Conservation (phyloP, 2,797 vertebrate species). For the Thripadectes ignobilis region DNA sequence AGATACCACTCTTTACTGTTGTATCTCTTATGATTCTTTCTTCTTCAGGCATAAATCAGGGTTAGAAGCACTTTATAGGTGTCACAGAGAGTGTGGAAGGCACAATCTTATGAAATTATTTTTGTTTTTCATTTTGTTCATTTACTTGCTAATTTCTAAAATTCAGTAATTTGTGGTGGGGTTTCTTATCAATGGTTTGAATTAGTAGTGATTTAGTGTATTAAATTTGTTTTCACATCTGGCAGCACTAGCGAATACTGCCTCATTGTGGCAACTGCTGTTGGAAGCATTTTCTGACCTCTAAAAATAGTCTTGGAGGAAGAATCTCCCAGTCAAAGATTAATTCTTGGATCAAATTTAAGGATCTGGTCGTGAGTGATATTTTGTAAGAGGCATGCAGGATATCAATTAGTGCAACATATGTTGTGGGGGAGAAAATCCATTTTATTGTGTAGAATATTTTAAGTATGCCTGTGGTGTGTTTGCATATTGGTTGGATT, state of each 20-base stretch:
- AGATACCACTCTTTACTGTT: background rate
- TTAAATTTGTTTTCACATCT: constrained; percentile 32
- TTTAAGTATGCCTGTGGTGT: background rate
- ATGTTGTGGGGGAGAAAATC: background rate
- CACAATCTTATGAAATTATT: background rate
- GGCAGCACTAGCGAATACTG: constrained; percentile 1
- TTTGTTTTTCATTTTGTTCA: background rate
- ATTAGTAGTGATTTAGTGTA: constrained; percentile 14
- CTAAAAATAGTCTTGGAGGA: background rate
- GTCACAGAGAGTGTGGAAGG: background rate
- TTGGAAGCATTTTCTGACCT: background rate
- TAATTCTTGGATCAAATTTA: background rate
- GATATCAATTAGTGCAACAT: background rate
- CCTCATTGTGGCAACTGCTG: background rate
- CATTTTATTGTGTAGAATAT: background rate
- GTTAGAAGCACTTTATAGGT: background rate
- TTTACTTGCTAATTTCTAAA: constrained; percentile 32
- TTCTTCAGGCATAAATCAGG: background rate
- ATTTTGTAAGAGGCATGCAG: background rate
- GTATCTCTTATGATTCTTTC: background rate
- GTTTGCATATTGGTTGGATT: background rate
- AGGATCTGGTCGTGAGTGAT: background rate
- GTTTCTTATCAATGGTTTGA: constrained; percentile 9
- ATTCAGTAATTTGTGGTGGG: constrained; percentile 15
- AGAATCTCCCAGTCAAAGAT: background rate